Base-by-base conservation (phyloP, 2,888 invertebrate genomes). In the Lepidonotus clava region DNA sequence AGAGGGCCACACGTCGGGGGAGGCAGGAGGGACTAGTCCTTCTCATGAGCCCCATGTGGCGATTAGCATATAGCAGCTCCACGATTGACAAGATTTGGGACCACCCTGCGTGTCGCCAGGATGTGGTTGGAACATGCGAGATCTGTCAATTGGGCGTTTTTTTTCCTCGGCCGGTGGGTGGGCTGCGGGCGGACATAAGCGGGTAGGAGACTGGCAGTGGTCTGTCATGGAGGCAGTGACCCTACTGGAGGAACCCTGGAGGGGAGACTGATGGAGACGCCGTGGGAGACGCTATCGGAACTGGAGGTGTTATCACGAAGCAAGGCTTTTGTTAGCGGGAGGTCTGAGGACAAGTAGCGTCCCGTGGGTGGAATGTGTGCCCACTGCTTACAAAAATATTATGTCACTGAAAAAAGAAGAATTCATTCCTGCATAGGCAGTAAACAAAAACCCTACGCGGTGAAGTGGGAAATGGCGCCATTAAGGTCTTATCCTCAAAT, bases 241-340 rank as follows among this genome's bases (percentile, higher is more conserved):
- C 24, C 61, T 32, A n/a, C 61, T 61, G 61, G 61, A 61, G 61
- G 11, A 28, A n/a, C n/a, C n/a, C n/a, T n/a, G n/a, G n/a, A n/a
- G n/a, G n/a, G n/a, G n/a, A 11, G 61, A 24, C 61, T 61, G 61
- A 2, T 28, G 61, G 61, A n/a, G 61, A 24, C 61, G 24, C 61
- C 5, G 14, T 28, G 61, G 61, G 61, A 61, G 61, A 32, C 28
- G 28, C 61, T 61, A 61, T 61, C 61, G 28, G 61, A 28, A 1
- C 24, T 24, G 61, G 14, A 61, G 28, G 61, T 61, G 61, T 61
- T 61, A 61, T 61, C 61, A 61, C 61, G 61, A 61, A 61, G 61
- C 61, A 61, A 61, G 61, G 28, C 61, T 28, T 24, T 61, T 61
- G 61, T 61, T 61, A 28, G 61, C 32, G 61, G 61, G n/a, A 11